Conservation (phyloP, 1,140 invertebrate genomes). For the Panulirus ornatus region DNA sequence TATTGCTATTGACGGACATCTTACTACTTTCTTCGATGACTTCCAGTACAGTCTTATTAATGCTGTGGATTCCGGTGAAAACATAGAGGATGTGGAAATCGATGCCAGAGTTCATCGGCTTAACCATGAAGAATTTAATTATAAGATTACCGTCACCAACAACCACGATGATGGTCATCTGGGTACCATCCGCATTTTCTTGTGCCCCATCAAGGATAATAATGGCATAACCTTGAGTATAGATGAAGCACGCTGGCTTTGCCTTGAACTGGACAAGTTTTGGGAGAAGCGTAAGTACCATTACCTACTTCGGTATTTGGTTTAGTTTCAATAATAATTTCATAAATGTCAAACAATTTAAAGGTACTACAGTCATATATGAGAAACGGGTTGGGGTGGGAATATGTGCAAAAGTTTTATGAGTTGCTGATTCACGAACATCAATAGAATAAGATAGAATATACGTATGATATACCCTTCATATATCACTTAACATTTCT, state of each 20-base stretch:
- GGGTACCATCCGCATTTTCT: conserved; percentile 82
- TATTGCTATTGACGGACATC: conserved; percentile 82
- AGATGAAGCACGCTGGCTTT: conserved; percentile 82
- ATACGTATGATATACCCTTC: not conserved
- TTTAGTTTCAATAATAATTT: too few relatives aligned
- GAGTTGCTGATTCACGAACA: not conserved
- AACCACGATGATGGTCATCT: conserved; percentile 79
- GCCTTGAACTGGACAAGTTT: conserved; percentile 85
- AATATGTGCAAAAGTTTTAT: not conserved
- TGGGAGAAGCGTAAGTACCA: conserved; percentile 74
- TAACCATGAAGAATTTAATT: conserved; percentile 83
- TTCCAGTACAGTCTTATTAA: conserved; percentile 85
- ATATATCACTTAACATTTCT: not conserved
- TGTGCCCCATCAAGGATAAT: conserved; percentile 85
- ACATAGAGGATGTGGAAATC: conserved; percentile 68
- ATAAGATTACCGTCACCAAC: conserved; percentile 82
- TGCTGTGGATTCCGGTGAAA: conserved; percentile 78
- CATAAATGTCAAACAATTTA: too few relatives aligned
- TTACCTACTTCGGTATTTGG: not conserved
- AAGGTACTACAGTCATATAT: not conserved
- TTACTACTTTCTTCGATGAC: conserved; percentile 86
- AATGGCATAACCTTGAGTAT: conserved; percentile 81
- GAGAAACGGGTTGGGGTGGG: not conserved
- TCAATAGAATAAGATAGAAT: not conserved
- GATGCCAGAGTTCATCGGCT: conserved; percentile 81